Percentiles rank a stretch among this genome's conserved stretches.
These are phyloP conservation scores for Catalaphyllia jardinei DNA, from an alignment of 64 coral and sea anemone species.

Conservation along the genomic window DNA sequence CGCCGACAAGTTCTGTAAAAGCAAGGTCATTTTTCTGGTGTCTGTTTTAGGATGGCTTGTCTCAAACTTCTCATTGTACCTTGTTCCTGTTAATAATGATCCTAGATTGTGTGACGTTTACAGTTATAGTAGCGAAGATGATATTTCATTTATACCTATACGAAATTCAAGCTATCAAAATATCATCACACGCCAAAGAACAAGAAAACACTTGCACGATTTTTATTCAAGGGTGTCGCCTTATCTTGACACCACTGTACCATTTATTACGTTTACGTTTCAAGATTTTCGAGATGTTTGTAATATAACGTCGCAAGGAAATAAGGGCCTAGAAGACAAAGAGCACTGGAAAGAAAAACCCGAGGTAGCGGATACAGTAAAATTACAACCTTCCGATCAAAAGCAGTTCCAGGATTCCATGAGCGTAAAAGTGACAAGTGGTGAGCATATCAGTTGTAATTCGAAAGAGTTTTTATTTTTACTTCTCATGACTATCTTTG, in stretches of 20 bases:
- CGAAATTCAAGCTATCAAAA: too few species aligned
- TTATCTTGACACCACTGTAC: slow-evolving; percentile 11
- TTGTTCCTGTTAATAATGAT: slow-evolving; percentile 74
- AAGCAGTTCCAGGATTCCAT: not conserved
- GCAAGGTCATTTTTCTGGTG: slow-evolving; percentile 82
- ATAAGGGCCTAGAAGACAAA: not conserved
- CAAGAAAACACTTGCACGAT: not conserved
- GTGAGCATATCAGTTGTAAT: slow-evolving; percentile 15
- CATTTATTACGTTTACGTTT: slow-evolving; percentile 11
- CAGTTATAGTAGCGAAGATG: not conserved
- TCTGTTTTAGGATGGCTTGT: slow-evolving; percentile 87
- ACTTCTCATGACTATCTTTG: slow-evolving; percentile 72
- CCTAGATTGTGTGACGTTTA: slow-evolving; percentile 27
- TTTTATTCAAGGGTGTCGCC: slow-evolving; percentile 28
- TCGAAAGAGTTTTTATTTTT: slow-evolving; percentile 68
- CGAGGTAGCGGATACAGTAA: not conserved
- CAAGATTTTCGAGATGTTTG: not conserved
- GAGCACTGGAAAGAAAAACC: not conserved
- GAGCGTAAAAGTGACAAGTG: not conserved
- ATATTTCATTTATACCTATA: not conserved
- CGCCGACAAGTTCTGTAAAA: slow-evolving; percentile 79
- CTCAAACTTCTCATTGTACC: slow-evolving; percentile 63
- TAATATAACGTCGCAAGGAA: not conserved
- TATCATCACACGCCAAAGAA: not conserved
- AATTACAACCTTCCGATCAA: not conserved